A percentile compares a stretch with the other conserved stretches of the same genome.
phyloP scores from a whole-genome alignment of 2,113 vertebrate species.

The Megalops atlanticus region DNA sequence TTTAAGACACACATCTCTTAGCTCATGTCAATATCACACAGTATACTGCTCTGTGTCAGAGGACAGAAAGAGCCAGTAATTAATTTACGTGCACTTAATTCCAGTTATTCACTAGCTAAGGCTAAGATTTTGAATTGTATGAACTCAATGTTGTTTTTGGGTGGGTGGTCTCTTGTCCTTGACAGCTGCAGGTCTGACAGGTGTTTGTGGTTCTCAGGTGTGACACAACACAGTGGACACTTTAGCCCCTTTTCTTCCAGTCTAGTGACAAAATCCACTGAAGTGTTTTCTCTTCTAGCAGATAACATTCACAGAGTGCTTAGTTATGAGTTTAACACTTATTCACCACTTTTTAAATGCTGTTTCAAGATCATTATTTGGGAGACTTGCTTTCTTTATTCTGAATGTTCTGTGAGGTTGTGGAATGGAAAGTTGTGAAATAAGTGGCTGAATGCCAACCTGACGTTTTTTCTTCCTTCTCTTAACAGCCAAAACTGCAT shows the following conservation, averaged over 20 bases:
- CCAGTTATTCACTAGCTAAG: too few species aligned
- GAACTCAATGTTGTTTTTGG: not conserved
- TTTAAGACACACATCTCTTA: not conserved
- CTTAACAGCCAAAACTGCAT: constrained; percentile 77
- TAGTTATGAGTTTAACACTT: too few species aligned
- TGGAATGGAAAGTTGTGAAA: not conserved
- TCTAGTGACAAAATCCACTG: too few species aligned
- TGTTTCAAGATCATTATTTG: not conserved
- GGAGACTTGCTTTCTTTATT: not conserved
- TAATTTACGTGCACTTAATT: too few species aligned
- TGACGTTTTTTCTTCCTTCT: constrained; percentile 36
- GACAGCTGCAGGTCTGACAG: too few species aligned
- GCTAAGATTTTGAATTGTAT: not conserved
- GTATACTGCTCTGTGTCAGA: not conserved
- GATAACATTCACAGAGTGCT: too few species aligned
- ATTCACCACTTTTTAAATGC: too few species aligned
- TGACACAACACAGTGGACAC: too few species aligned
- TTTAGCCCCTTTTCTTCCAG: too few species aligned
- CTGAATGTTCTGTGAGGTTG: not conserved
- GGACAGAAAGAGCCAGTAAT: not conserved
- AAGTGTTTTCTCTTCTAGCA: too few species aligned
- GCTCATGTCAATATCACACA: not conserved
- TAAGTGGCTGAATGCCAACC: not conserved
- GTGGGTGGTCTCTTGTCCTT: not conserved
- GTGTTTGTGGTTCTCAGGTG: too few species aligned